A percentile compares a stretch with the other conserved stretches of the same genome.
Evolutionary conservation across 2,888 invertebrate species (phyloP).

Genomic region (Chrysodeixis includens): DNA sequence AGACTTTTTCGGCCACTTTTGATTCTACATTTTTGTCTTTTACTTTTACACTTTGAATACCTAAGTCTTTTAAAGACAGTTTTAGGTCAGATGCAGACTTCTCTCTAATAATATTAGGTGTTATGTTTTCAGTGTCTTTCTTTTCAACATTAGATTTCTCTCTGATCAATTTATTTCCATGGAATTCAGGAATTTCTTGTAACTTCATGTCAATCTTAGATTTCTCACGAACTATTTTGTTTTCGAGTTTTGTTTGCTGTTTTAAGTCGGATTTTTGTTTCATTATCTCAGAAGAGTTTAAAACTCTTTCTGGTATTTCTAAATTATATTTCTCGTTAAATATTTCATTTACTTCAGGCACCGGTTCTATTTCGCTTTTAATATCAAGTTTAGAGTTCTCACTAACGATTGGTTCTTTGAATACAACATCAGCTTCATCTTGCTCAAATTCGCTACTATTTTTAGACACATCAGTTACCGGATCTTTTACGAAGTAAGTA

Average conservation of each 20-base stretch:
- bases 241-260: not conserved
- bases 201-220: not conserved
- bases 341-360: not conserved
- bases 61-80: not conserved
- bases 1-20: constrained; percentile 7
- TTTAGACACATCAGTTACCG: constrained; percentile 31
- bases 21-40: constrained; percentile 35
- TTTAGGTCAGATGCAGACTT: not conserved
- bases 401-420: constrained; percentile 30
- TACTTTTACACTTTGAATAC: constrained; percentile 8
- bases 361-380: constrained; percentile 5
- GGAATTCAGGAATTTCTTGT: not conserved
- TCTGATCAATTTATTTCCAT: not conserved
- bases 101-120: not conserved
- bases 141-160: not conserved
- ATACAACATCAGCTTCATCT: constrained; percentile 28
- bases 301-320: constrained; percentile 18
- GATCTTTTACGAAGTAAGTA: constrained; percentile 61
- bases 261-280: not conserved
- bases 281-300: not conserved
- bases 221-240: constrained; percentile 2
- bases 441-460: constrained; percentile 19
- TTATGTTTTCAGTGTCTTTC: not conserved
- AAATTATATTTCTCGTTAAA: constrained; percentile 6
- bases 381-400: constrained; percentile 13